Base-by-base conservation (phyloP, 2,113 vertebrate genomes). In the Myanophis thanlyinensis region DNA sequence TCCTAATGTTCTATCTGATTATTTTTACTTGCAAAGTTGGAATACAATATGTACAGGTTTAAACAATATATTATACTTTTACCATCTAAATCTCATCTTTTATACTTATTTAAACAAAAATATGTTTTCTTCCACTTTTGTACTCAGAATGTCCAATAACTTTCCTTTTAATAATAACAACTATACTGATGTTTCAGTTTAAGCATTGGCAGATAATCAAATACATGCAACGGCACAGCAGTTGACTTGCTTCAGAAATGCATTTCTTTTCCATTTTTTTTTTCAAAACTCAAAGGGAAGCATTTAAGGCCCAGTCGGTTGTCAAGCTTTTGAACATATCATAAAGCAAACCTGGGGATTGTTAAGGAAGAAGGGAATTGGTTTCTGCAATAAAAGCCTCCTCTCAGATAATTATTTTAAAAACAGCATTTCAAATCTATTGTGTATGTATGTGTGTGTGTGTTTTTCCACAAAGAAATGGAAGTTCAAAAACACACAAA, bases 341-440 rank as follows among this genome's bases (percentile, higher is more conserved):
- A 93, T 91, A 96, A 95, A 90, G 91, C 85, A 94, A 12, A 89
- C 25, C 87, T 94, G 93, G 52, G 84, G 95, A 91, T 9, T 0
- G 95, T 80, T 80, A 40, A 96, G 88, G 7, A 54, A 96, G 87
- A 4, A 51, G 93, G 51, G 3, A 35, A 94, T 91, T 85, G 91
- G 53, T 89, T 95, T n/a, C 92, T 94, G 56, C 73, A 96, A 62
- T 93, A 94, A 96, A 97, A 95, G 40, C 7, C 7, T 40, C 46
- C 92, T 53, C 91, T 93, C 89, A 59, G n/a, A 48, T 62, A 62
- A 97, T 96, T 96, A 90, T 93, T 96, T 97, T 95, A 88, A 88
- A 97, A 97, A 96, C 93, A 59, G 49, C 90, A 53, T 91, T 62
- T 93, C 47, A 95, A 93, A 59, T 95, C 95, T 95, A 92, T 51